Conservation (phyloP, 1,140 invertebrate species). For the Asobara japonica region DNA sequence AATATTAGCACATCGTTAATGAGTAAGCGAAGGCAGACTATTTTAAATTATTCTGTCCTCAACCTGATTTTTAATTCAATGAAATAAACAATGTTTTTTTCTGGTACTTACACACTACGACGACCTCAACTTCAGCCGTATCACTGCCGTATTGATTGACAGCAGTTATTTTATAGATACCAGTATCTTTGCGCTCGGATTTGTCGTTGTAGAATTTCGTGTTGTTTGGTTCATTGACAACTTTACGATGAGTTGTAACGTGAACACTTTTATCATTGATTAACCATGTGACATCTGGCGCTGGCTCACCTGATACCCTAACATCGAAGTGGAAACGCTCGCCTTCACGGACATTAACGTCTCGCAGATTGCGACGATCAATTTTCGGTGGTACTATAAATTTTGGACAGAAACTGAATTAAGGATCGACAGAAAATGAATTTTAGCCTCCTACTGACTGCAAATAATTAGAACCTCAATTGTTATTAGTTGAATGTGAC, state of each 20-base stretch:
- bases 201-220: constrained; percentile 86
- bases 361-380: constrained; percentile 81
- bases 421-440: too few species aligned
- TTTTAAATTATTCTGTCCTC: constrained; percentile 14
- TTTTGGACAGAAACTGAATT: constrained; percentile 19
- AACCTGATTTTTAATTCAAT: constrained; percentile 9
- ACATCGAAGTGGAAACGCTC: constrained; percentile 87
- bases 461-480: too few species aligned
- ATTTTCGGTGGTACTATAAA: constrained; percentile 90
- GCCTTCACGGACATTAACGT: constrained; percentile 82
- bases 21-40: background rate
- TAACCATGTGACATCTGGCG: constrained; percentile 81
- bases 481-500: too few species aligned
- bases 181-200: constrained; percentile 85
- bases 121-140: constrained; percentile 90
- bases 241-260: constrained; percentile 68
- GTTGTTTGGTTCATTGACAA: constrained; percentile 89
- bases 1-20: constrained; percentile 22
- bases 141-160: constrained; percentile 89
- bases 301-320: constrained; percentile 85
- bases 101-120: constrained; percentile 81
- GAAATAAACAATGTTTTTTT: background rate
- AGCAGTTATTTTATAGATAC: constrained; percentile 86
- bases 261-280: constrained; percentile 71
- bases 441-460: too few species aligned